Percentiles rank a stretch among this genome's conserved stretches.
These are phyloP conservation scores for Sebastes itinus DNA, from an alignment of 2,797 vertebrate species.

Conservation along the genomic window DNA sequence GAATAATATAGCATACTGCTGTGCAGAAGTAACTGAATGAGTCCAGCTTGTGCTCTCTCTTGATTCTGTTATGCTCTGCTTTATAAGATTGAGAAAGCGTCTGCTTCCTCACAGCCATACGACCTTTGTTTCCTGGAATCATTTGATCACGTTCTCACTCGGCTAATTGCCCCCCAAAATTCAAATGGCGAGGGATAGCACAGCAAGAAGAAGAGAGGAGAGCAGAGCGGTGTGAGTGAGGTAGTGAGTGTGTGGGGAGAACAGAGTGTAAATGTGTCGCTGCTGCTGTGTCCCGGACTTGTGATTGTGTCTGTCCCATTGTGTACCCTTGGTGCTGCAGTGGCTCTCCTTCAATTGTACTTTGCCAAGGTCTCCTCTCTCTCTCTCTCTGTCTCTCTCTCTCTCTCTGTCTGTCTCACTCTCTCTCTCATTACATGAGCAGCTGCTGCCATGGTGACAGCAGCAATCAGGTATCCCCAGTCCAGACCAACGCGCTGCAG, in stretches of 20 bases:
- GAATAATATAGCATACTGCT: no score
- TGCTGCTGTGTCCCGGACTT: conserved; percentile 1
- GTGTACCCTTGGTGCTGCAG: conserved; percentile 40
- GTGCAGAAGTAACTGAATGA: no score
- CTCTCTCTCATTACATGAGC: conserved; percentile 41
- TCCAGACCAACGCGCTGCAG: conserved; percentile 32
- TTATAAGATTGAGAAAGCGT: conserved; percentile 16
- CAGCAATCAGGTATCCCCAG: conserved; percentile 67
- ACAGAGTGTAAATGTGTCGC: not conserved
- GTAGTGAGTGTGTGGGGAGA: not conserved
- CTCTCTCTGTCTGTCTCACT: not conserved
- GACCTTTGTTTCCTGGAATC: conserved; percentile 2
- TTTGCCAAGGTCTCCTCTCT: conserved; percentile 37
- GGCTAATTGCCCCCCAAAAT: not conserved
- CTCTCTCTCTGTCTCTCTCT: not conserved
- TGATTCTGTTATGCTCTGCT: conserved; percentile 14
- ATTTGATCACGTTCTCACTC: conserved; percentile 3
- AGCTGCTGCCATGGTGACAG: conserved; percentile 72
- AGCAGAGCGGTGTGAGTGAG: not conserved
- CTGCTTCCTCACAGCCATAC: conserved; percentile 9
- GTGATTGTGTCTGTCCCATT: conserved; percentile 14
- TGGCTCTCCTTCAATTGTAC: conserved; percentile 53
- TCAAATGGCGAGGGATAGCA: not conserved
- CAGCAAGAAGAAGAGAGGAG: not conserved
- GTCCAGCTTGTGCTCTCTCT: not conserved